Conservation (phyloP, 2,888 invertebrate species). For the Amphipyra tragopoginis region DNA sequence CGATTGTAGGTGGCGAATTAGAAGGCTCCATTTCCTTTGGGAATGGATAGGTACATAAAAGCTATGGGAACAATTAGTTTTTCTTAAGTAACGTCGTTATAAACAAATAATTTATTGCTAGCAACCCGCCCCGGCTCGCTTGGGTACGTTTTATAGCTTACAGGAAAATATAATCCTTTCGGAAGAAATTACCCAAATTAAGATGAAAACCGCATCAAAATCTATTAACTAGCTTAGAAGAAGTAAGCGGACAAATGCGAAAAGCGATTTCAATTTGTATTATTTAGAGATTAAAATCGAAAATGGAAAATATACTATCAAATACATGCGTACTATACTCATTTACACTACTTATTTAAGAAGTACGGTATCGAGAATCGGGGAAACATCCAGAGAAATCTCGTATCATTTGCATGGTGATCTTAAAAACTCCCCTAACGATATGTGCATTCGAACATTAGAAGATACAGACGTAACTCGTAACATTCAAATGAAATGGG, state of each 20-base stretch:
- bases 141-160: too few relatives aligned
- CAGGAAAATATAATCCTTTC: too few relatives aligned
- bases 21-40: slow-evolving; percentile 27
- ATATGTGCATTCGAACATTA: slow-evolving; percentile 56
- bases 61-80: neutral
- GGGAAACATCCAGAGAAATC: slow-evolving; percentile 2
- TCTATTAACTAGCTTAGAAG: too few relatives aligned
- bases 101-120: too few relatives aligned
- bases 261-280: too few relatives aligned
- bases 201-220: too few relatives aligned
- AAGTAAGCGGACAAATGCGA: too few relatives aligned
- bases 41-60: slow-evolving; percentile 27
- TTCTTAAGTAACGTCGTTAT: neutral
- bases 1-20: slow-evolving; percentile 7
- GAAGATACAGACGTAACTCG: slow-evolving; percentile 74
- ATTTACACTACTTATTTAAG: neutral
- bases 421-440: slow-evolving; percentile 49
- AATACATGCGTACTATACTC: too few relatives aligned
- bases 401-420: slow-evolving; percentile 28
- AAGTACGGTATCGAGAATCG: neutral
- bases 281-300: too few relatives aligned
- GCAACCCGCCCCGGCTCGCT: too few relatives aligned
- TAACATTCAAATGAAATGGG: slow-evolving; percentile 87
- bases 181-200: too few relatives aligned
- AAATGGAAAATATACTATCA: too few relatives aligned